Base-by-base conservation (phyloP, 2,113 vertebrate species). In the Hemiprocne comata region DNA sequence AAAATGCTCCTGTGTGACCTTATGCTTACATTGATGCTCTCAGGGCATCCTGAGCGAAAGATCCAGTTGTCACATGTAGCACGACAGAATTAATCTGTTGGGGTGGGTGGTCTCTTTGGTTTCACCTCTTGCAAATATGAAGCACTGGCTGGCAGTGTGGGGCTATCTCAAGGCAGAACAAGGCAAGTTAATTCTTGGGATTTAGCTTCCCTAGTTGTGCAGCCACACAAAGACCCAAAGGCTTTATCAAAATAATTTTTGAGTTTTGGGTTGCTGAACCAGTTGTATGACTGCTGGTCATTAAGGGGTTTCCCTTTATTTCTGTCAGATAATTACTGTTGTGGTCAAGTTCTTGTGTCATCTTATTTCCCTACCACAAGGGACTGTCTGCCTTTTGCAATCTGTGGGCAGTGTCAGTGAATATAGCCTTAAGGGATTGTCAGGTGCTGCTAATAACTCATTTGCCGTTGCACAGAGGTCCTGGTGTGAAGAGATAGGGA, bases 1-100 rank as follows among this genome's bases (percentile, higher is more conserved):
- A 1, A 0, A 0, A 44, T 77, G 36, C 11, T 81, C 14, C 80
- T 64, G 17, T 1, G 1, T 72, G 50, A 46, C 23, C 19, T 42
- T 38, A 7, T 51, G 33, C 36, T 83, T 60, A 54, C 50, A 33
- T 1, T 21, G 80, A 34, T 77, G 36, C 20, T 81, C 11, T 66
- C 7, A n/a, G 77, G n/a, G 9, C 66, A 36, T 7, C 19, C 55
- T 81, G 34, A 77, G 33, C 40, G 62, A 40, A 28, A 74, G 44
- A 34, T 38, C 18, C 58, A 34, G 8, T 11, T 53, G 19, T 73
- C 24, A 9, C 0, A 3, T 55, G 72, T 38, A 29, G 26, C 31
- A 19, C 9, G 40, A 36, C 61, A 71, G 65, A 55, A 73, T 72
- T 73, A 46, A 3, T 29, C 36, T 74, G 18, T 10, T 66, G 48